Evolutionary conservation across 2,888 invertebrate genomes (phyloP), one percentile per base, ranked within the genome.

Genomic region (Clunio marinus): DNA sequence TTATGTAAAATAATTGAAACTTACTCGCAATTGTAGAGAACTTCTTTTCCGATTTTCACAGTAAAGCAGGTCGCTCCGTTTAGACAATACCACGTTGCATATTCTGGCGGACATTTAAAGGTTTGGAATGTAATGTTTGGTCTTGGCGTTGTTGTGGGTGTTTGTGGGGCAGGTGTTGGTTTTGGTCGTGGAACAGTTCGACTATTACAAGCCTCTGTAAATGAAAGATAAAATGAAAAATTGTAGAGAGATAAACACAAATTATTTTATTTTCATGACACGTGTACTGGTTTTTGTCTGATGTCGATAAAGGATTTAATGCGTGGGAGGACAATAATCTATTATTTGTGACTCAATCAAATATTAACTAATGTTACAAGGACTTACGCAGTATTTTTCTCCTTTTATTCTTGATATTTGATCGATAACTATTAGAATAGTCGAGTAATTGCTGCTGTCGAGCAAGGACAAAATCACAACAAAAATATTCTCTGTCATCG

Each of bases 81-180:
- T 73, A 95, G 87, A 83, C 95, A 95, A 84, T 93, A 95, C 89
- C 91, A 93, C 79, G 91, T 90, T 76, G 91, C 92, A 83, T 94
- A 94, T 75, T 90, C 89, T 73, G 89, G 89, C 80, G 93, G 93
- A 82, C 95, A 95, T 80, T 88, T 87, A 83, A 89, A 93, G 79
- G 89, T 93, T 81, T 91, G 93, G 88, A 94, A 94, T 85, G 94
- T 93, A 83, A 95, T 89, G 84, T 94, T 95, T 76, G 93, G 93
- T 76, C 94, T 84, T 75, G 89, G 86, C 77, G 90, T 88, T 74
- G 91, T 88, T 79, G 87, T 86, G 78, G 87, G 86, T 17, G 75
- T 72, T 72, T 88, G 87, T 75, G 88, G 83, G 72, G 88, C 87
- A 78, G 88, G 89, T 73, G 88, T 87, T 78, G 89, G 88, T 32